Base-by-base conservation (phyloP, 2,113 vertebrate genomes). In the Barbus barbus region DNA sequence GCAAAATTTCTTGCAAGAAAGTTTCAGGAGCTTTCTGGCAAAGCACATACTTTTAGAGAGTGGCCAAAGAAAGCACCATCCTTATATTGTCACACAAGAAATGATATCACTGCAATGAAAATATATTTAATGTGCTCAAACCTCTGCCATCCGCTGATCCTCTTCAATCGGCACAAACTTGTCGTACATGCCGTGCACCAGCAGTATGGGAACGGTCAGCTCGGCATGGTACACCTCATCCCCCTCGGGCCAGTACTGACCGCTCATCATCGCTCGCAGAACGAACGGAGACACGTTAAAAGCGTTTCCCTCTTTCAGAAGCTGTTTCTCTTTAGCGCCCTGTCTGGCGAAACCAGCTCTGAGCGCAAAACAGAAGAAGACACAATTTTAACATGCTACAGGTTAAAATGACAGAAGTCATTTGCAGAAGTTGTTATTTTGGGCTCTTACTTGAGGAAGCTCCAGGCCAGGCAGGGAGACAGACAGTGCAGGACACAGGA, bases 81-180 rank as follows among this genome's bases (percentile, higher is more conserved):
- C 14, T 38, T 5, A 44, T 14, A 41, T 5, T n/a, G 33, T 71
- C 71, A 26, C 69, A 72, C 69, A 72, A 72, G 20, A 41, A 41
- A 28, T n/a, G n/a, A n/a, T n/a, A n/a, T n/a, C n/a, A n/a, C n/a
- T n/a, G n/a, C n/a, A n/a, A n/a, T 61, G 36, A 73, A 26, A 58
- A 38, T 16, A 5, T 14, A 69, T 44, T 5, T 38, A 22, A 60
- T 41, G 72, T 74, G 56, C 24, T 5, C 4, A 2, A 94, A 99
- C 98, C 97, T 99, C 98, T 0, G 98, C 97, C 98, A 98, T 98
- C n/a, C 97, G 95, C 90, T 99, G 97, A 87, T 99, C 98, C 81
- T 99, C 98, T 38, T 99, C 98, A 85, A 99, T 92, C 0, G 97
- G 97, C 83, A 99, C 97, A 41, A 99, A 98, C 87, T 96, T 98